Evolutionary conservation across 1,140 invertebrate genomes (phyloP), one percentile per base, ranked within the genome.

Genomic region (Musca domestica): DNA sequence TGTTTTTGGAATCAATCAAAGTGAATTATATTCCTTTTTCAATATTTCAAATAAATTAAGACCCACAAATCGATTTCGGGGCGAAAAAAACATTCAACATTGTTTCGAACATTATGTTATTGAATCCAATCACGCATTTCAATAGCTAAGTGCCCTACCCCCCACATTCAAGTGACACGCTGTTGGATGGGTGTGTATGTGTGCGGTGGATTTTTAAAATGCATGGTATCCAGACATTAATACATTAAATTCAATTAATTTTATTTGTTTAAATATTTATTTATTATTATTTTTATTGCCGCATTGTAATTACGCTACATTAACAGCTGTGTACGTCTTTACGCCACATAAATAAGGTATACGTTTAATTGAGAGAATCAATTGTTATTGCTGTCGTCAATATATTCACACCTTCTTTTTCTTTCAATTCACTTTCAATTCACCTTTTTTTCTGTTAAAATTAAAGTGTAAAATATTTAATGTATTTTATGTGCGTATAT

Each of bases 191-290:
- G 27, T 61, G 20, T 9, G 10, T 19, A 19, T 5, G 10, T 9
- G 3, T 30, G 27, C 27, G 27, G n/a, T 30, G 27, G n/a, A 30
- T 30, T 41, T n/a, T 41, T 41, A 41, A 41, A 2, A 41, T 5
- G 34, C 4, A 41, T 41, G 34, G 34, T 61, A n/a, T 34, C 56
- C 27, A 30, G 56, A 61, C 56, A 41, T 34, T 19, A 19, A 51
- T 51, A 61, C 56, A 61, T 61, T 61, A 61, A 61, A 61, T 34
- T 61, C 56, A 41, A 61, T 61, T 61, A 61, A 54, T 23, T 54
- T 23, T 23, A 61, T 61, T n/a, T 61, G 23, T 56, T 61, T 12
- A 61, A 61, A 41, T 61, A 41, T 61, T 61, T 34, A 41, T 41
- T 61, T 61, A 34, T 41, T n/a, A 25, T 61, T 30, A 30, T 30